A percentile compares a stretch with the other conserved stretches of the same genome.
Evolutionary conservation across 2,797 vertebrate species (phyloP).

Genomic region (Karalla daura): DNA sequence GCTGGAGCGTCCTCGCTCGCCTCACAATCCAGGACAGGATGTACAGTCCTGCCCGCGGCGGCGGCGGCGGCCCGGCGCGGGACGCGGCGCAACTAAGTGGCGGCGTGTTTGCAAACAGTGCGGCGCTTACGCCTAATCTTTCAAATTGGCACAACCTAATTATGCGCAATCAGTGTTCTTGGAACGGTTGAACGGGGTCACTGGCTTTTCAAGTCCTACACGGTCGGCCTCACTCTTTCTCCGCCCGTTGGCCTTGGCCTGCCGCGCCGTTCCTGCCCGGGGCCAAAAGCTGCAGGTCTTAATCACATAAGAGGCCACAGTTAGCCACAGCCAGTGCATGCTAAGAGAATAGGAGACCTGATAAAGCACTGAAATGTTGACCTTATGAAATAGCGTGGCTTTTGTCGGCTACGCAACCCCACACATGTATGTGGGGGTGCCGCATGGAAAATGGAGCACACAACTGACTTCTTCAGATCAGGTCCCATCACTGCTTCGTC

Average conservation of each 20-base stretch:
- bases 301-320: conserved; percentile 33
- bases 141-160: conserved; percentile 13
- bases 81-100: conserved; percentile 6
- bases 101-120: conserved; percentile 38
- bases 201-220: conserved; percentile 4
- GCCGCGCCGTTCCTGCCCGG: background rate
- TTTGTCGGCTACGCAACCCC: no score
- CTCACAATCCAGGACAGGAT: conserved; percentile 22
- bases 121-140: conserved; percentile 39
- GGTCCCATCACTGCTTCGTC: no score
- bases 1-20: background rate
- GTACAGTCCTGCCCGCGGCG: background rate
- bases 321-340: background rate
- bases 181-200: conserved; percentile 31
- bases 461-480: no score
- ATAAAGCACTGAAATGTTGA: no score
- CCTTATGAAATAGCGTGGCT: no score
- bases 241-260: background rate
- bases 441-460: no score
- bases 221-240: conserved; percentile 9
- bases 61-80: background rate
- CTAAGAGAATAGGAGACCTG: no score
- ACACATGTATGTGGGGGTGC: no score
- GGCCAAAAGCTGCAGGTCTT: conserved; percentile 29
- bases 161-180: conserved; percentile 5